These are phyloP conservation scores for Papilio elwesi DNA, from an alignment of 2,888 invertebrate genomes.

Conservation along the genomic window DNA sequence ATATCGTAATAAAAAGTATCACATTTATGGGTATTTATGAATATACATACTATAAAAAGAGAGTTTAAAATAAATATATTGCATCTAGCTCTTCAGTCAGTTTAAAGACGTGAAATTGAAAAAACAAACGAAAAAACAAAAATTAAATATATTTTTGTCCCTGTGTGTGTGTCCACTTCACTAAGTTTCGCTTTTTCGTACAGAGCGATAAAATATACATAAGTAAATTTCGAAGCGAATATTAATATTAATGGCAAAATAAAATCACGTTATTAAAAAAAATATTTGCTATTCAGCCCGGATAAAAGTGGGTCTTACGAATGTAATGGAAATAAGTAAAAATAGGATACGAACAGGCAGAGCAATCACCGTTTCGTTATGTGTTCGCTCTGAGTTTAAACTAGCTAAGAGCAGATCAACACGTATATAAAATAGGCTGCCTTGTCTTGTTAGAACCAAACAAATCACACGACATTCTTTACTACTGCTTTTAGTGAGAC, in stretches of 20 bases:
- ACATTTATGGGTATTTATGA: too few relatives aligned
- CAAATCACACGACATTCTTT: conserved; percentile 9
- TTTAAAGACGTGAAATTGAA: too few relatives aligned
- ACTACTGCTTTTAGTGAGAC: neutral
- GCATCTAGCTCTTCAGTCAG: too few relatives aligned
- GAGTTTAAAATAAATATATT: too few relatives aligned
- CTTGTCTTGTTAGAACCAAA: conserved; percentile 11
- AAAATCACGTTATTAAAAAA: conserved; percentile 5
- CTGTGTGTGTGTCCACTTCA: too few relatives aligned
- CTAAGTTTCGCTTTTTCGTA: too few relatives aligned
- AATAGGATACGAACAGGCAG: conserved; percentile 13
- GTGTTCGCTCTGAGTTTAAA: conserved; percentile 17
- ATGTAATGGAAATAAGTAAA: conserved; percentile 20
- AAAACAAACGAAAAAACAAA: too few relatives aligned
- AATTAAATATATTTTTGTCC: too few relatives aligned
- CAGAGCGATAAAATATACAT: too few relatives aligned
- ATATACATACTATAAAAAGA: too few relatives aligned
- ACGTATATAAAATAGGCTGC: conserved; percentile 15
- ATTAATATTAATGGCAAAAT: neutral
- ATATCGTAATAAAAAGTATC: too few relatives aligned
- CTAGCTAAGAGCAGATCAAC: conserved; percentile 14
- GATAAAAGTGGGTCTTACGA: conserved; percentile 7
- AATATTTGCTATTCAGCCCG: conserved; percentile 8
- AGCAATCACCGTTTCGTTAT: conserved; percentile 21
- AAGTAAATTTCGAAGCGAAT: neutral